Base-by-base conservation (phyloP, 2,113 vertebrate species). In the Paramisgurnus dabryanus region DNA sequence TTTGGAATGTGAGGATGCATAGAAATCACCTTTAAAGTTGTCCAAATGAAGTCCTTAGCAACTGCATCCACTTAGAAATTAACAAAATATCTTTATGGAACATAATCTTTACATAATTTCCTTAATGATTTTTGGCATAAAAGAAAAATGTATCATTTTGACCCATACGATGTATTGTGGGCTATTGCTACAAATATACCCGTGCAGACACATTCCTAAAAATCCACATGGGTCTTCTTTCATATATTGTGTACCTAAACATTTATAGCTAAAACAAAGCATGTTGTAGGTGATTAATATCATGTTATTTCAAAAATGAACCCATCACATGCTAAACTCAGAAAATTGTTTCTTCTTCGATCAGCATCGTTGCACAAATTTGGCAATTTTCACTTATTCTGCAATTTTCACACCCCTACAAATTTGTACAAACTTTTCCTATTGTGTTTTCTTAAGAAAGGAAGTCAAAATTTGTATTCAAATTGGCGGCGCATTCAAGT, bases 401-500 rank as follows among this genome's bases (percentile, higher is more conserved):
- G 11, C 6, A 22, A 64, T 64, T 57, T 49, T n/a, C 41, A 34
- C 2, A 70, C 18, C 49, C 11, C 43, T 49, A 1, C 55, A 58
- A 45, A 73, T 2, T 22, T 45, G 18, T 27, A 61, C 13, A 75
- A 75, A 75, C 41, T 60, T 63, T 18, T 34, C 11, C 7, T 27
- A 81, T 43, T 78, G 60, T 43, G 73, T 4, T 43, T 57, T 39
- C 34, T 76, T 55, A 43, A 13, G 45, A 53, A 63, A 61, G 75
- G 27, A 87, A 79, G 78, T 58, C 53, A 70, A 80, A 67, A 58
- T 66, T 47, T 83, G 71, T 77, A 67, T 83, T 77, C 40, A 64
- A 58, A 83, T 68, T 79, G 47, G 50, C 67, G 65, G 18, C 65
- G 77, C 72, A 47, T 15, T 65, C 58, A 34, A 74, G 73, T 85